A percentile compares a stretch with the other conserved stretches of the same genome.
Evolutionary conservation across 2,797 vertebrate genomes (phyloP).

Genomic region (Argya squamiceps): DNA sequence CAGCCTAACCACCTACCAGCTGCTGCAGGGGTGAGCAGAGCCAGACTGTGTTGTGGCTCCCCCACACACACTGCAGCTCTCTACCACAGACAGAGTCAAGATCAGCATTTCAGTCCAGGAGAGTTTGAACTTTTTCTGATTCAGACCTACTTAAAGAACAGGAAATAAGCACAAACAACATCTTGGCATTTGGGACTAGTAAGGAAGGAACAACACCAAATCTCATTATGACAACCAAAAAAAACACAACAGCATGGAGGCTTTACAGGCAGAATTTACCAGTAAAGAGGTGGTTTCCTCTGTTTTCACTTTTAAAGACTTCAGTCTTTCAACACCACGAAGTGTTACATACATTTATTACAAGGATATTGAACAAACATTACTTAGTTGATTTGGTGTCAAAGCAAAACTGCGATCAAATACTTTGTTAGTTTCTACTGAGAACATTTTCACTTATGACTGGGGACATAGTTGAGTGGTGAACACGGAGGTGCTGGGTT

Average conservation of each 20-base stretch:
- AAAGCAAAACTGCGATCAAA: neutral
- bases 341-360: neutral
- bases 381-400: neutral
- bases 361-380: neutral
- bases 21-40: neutral
- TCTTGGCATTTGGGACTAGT: neutral
- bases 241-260: fast-evolving
- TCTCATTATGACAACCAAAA: neutral
- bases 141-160: neutral
- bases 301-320: neutral
- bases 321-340: neutral
- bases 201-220: neutral
- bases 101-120: neutral
- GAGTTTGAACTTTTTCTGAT: neutral
- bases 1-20: neutral
- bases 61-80: neutral
- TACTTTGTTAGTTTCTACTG: neutral
- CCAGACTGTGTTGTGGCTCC: fast-evolving
- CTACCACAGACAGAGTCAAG: neutral
- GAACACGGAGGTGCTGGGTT: neutral
- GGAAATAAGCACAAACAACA: neutral
- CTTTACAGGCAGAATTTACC: neutral
- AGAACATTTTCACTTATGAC: neutral
- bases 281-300: neutral
- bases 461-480: neutral